phyloP scores from a whole-genome alignment of 2,113 vertebrate genomes.

The Ptilorrhoa leucosticta region DNA sequence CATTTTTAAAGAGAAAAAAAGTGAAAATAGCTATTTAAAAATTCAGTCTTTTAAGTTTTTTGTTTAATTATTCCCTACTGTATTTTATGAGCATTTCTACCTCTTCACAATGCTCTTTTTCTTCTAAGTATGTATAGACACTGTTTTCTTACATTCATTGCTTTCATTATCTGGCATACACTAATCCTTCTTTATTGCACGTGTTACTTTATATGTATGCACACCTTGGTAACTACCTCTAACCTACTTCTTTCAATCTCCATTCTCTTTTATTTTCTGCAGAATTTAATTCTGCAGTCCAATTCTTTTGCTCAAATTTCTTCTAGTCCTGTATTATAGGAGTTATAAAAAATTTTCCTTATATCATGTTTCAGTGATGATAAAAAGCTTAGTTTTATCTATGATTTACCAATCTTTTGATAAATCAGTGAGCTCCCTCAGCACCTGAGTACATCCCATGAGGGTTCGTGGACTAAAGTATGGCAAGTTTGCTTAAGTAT shows the following conservation, averaged over 20 bases:
- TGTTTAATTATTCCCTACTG: neutral
- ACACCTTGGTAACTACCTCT: neutral
- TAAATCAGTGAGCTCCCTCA: neutral
- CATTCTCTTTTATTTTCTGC: slow-evolving; percentile 22
- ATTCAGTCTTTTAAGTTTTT: neutral
- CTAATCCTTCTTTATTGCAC: slow-evolving; percentile 22
- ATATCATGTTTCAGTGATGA: neutral
- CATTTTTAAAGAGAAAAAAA: neutral
- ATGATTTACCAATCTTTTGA: neutral
- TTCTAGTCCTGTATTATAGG: neutral
- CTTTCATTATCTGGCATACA: neutral
- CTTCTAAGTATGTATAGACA: neutral
- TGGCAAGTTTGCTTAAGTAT: neutral
- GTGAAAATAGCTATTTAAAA: slow-evolving; percentile 17
- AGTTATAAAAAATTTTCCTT: neutral
- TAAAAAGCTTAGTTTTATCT: neutral
- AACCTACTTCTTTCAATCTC: slow-evolving; percentile 20
- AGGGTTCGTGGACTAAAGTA: neutral
- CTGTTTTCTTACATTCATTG: slow-evolving; percentile 43
- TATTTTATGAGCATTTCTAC: neutral
- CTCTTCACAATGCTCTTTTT: neutral
- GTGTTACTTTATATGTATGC: neutral
- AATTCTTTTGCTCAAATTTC: neutral
- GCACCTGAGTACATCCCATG: neutral
- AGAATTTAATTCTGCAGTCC: slow-evolving; percentile 20